These are phyloP conservation scores for Capitulum mitella DNA, from an alignment of 2,888 invertebrate genomes.

Conservation along the genomic window DNA sequence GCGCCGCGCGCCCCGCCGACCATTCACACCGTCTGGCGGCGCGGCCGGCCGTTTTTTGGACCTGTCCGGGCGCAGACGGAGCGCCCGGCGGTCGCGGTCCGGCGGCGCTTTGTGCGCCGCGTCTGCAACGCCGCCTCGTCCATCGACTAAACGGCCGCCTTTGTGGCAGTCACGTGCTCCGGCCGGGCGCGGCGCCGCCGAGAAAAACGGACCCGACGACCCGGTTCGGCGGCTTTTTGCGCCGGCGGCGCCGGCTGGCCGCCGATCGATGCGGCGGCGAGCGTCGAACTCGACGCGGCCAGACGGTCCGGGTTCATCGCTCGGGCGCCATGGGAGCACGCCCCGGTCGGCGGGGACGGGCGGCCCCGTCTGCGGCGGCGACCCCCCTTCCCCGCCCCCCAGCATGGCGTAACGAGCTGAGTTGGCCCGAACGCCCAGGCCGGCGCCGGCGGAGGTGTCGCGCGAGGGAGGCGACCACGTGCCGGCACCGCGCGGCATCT, in stretches of 20 bases:
- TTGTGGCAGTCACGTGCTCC: too few relatives aligned
- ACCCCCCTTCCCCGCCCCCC: neutral
- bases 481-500: too few relatives aligned
- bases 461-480: too few relatives aligned
- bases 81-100: too few relatives aligned
- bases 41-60: neutral
- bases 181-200: too few relatives aligned
- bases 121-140: neutral
- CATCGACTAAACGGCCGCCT: too few relatives aligned
- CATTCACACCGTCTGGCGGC: slow-evolving; percentile 7
- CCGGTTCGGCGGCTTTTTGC: neutral
- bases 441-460: too few relatives aligned
- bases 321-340: neutral
- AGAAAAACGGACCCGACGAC: too few relatives aligned
- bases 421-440: too few relatives aligned
- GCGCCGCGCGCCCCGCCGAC: neutral
- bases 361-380: neutral
- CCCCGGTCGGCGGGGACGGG: neutral
- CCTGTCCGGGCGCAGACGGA: neutral
- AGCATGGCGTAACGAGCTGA: too few relatives aligned
- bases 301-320: neutral
- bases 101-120: neutral
- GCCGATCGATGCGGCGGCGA: neutral
- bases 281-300: neutral
- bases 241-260: neutral